phyloP scores from a whole-genome alignment of 2,888 invertebrate species.

The Tineola bisselliella region DNA sequence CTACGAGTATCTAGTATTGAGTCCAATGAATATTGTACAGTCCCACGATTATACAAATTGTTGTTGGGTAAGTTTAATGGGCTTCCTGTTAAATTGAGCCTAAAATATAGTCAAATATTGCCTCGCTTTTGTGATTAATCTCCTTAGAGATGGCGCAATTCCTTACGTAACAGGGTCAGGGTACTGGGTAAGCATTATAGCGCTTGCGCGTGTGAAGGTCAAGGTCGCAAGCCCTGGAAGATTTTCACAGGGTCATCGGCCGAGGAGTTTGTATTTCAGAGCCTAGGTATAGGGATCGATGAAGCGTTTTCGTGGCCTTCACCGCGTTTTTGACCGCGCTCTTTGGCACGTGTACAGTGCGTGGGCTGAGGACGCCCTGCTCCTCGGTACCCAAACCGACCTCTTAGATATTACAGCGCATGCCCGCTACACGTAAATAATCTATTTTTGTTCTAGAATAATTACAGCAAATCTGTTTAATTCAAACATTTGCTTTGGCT shows the following conservation, averaged over 20 bases:
- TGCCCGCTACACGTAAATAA: constrained; percentile 9
- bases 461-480: background rate
- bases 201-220: constrained; percentile 64
- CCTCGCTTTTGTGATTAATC: constrained; percentile 12
- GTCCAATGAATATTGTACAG: background rate
- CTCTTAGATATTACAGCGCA: constrained; percentile 1
- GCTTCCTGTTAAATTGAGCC: constrained; percentile 4
- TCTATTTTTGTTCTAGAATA: constrained; percentile 10
- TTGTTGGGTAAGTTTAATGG: background rate
- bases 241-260: constrained; percentile 58
- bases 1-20: background rate
- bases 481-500: background rate
- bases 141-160: constrained; percentile 22
- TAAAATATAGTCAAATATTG: background rate
- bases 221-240: constrained; percentile 61
- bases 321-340: constrained; percentile 33
- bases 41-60: background rate
- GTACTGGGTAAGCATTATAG: constrained; percentile 49
- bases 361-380: constrained; percentile 25
- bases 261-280: constrained; percentile 50
- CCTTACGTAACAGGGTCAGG: constrained; percentile 58
- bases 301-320: constrained; percentile 41
- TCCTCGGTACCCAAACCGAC: background rate
- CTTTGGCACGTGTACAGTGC: constrained; percentile 48
- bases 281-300: constrained; percentile 33